phyloP scores from a whole-genome alignment of 2,113 vertebrate genomes.

The Chauna torquata region DNA sequence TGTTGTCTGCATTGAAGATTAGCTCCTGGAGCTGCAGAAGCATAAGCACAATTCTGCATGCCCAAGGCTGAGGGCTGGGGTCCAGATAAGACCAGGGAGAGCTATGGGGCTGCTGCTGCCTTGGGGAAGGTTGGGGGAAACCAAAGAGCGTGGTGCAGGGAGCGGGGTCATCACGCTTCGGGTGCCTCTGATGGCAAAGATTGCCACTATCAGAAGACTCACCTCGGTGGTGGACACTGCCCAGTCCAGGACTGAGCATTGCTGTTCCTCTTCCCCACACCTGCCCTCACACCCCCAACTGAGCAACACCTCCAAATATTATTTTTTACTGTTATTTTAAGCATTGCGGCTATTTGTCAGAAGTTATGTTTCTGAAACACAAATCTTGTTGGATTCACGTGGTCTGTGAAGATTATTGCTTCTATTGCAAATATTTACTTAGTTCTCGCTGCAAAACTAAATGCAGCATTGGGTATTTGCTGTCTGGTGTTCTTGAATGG shows the following conservation, averaged over 20 bases:
- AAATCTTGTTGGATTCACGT: not conserved
- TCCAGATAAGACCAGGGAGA: not conserved
- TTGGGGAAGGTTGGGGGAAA: fast-evolving
- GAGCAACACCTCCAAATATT: not conserved
- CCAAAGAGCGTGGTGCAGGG: not conserved
- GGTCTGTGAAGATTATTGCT: not conserved
- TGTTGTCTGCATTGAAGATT: not conserved
- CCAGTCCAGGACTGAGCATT: not conserved
- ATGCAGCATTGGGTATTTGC: not conserved
- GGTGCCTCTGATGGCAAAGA: not conserved
- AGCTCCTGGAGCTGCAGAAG: not conserved
- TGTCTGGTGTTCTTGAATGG: not conserved
- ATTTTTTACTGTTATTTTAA: not conserved
- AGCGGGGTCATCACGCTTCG: not conserved
- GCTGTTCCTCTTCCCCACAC: not conserved
- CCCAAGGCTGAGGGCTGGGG: not conserved
- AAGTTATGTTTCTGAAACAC: not conserved
- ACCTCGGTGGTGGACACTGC: not conserved
- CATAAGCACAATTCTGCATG: not conserved
- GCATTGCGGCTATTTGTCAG: not conserved
- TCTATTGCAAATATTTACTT: not conserved
- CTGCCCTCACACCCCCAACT: not conserved
- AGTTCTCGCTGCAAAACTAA: not conserved
- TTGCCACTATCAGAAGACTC: not conserved
- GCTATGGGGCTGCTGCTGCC: not conserved